Percentiles rank a stretch among this genome's conserved stretches.
These are phyloP conservation scores for Trissoscelio sp. DNA, from an alignment of 2,888 invertebrate species.

Conservation along the genomic window DNA sequence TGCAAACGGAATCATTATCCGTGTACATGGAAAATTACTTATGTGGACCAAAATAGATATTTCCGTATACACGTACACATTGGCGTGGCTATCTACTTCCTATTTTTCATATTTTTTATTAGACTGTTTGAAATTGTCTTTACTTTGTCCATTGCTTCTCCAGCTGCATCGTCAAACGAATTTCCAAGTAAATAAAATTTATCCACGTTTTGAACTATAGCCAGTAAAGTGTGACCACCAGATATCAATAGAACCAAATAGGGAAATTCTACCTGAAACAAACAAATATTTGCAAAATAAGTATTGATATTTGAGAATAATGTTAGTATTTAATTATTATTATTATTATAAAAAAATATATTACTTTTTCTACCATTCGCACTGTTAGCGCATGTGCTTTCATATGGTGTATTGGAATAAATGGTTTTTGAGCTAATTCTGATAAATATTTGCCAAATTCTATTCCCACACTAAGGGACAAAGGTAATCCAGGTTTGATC, in stretches of 20 bases:
- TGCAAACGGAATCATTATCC: no score
- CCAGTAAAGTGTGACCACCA: constrained; percentile 95
- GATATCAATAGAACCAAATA: constrained; percentile 95
- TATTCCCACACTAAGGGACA: constrained; percentile 92
- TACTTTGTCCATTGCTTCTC: constrained; percentile 97
- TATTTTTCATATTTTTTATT: no score
- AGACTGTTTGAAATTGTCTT: not conserved
- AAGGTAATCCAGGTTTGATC: constrained; percentile 92
- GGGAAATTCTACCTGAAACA: constrained; percentile 89
- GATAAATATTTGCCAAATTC: constrained; percentile 92
- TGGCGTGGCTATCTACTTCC: no score
- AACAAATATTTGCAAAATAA: constrained; percentile 4
- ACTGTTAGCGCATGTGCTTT: constrained; percentile 97
- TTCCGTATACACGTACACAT: no score
- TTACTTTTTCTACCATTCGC: constrained; percentile 88
- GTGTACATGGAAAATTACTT: no score
- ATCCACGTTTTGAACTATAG: constrained; percentile 89
- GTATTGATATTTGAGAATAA: not conserved
- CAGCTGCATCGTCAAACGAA: constrained; percentile 93
- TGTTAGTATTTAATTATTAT: no score
- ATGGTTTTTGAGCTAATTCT: constrained; percentile 87
- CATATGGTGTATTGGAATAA: constrained; percentile 99
- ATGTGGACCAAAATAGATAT: no score
- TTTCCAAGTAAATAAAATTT: constrained; percentile 92
- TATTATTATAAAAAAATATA: constrained; percentile 2